Evolutionary conservation across 37 sponge, comb jelly and placozoan species (phyloP), one percentile per base, ranked within the genome.

Genomic region (Spongia lamella): DNA sequence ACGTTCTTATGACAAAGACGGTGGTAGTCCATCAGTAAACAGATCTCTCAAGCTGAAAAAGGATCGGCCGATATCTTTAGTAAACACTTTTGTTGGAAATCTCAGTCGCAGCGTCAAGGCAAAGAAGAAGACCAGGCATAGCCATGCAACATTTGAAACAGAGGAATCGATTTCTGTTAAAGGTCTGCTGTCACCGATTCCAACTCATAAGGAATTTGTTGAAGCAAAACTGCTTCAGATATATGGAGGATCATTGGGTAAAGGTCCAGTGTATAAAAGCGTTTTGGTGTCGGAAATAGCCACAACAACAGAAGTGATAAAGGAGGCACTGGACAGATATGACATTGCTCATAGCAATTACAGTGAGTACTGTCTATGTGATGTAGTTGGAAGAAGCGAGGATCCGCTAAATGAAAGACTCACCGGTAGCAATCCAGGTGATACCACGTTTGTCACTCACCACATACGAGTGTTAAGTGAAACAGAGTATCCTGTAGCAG

Each of bases 241-340:
- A 43, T 43, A 43, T 43, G 47, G 47, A 43, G 47, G 7, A 43
- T 43, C 47, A 13, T 43, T 43, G 9, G 47, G 59, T 34, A 64
- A 80, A 1, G 77, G 66, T 7, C 82, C 71, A 60, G 52, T 81
- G 27, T 90, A 85, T 78, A 90, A 90, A 65, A 85, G 82, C 15
- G 82, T 90, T 9, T 61, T 90, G 21, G 86, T 90, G 2, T 84
- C 90, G 29, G 74, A 85, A 73, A 66, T 64, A 17, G 63, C 82
- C 25, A 55, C 72, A 3, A 80, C 86, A 1, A 7, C 1, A 27
- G 86, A 90, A 14, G 86, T 90, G 38, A 80, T 90, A 11, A 38
- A 32, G 21, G 82, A 85, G n/a, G 90, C 86, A 11, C 53, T 90
- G 54, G 86, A 90, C 49, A 63, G 90, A 30, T 90, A 76, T 56